A percentile compares a stretch with the other conserved stretches of the same genome.
These are phyloP conservation scores for Adelges cooleyi DNA, from an alignment of 1,140 invertebrate species.

Conservation along the genomic window DNA sequence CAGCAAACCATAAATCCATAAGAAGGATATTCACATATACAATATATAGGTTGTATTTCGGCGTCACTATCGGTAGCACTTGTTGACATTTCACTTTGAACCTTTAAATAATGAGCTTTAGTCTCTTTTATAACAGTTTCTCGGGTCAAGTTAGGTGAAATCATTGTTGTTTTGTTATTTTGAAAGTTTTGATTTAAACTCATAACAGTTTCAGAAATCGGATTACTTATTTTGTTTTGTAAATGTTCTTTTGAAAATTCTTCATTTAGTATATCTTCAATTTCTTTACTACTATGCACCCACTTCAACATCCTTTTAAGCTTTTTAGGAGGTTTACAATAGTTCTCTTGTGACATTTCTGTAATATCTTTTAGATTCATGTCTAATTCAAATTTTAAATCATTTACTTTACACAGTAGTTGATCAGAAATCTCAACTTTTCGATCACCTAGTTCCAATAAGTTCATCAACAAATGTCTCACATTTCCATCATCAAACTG, in stretches of 20 bases:
- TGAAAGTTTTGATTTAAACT: neutral
- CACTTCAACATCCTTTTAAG: neutral
- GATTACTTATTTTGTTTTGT: too few relatives aligned
- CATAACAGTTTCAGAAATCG: too few relatives aligned
- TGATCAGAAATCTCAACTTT: neutral
- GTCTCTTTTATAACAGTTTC: too few relatives aligned
- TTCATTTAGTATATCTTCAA: neutral
- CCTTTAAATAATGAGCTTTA: too few relatives aligned
- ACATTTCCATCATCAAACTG: neutral
- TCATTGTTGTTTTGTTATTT: neutral
- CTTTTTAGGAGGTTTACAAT: neutral
- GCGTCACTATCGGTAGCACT: conserved; percentile 59
- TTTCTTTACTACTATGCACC: neutral
- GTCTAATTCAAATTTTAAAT: neutral
- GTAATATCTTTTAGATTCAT: neutral
- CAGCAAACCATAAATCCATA: conserved; percentile 99
- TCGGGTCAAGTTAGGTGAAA: too few relatives aligned
- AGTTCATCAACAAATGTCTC: neutral
- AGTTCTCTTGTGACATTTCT: neutral
- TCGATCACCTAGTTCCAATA: neutral
- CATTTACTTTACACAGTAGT: neutral
- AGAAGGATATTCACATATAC: conserved; percentile 87
- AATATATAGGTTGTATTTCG: conserved; percentile 93
- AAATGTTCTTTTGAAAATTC: neutral
- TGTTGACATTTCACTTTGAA: conserved; percentile 44